These are phyloP conservation scores for Cephonodes hylas DNA, from an alignment of 2,888 invertebrate genomes.

Conservation along the genomic window DNA sequence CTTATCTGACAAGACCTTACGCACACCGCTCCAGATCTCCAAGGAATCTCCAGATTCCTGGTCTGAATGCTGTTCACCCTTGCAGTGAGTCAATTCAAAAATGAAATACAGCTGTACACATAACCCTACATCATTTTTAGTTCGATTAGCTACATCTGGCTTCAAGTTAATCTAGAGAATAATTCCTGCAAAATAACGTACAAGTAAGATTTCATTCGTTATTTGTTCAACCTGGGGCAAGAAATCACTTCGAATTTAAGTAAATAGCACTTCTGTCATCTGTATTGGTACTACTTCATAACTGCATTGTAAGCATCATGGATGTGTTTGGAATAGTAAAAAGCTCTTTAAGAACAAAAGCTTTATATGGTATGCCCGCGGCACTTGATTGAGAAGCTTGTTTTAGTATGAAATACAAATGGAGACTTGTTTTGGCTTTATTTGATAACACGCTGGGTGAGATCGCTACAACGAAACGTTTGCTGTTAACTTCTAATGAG, in stretches of 20 bases:
- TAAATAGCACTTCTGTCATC: too few species aligned
- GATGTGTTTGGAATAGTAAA: not conserved
- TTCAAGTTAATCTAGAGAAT: not conserved
- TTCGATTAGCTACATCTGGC: not conserved
- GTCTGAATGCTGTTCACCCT: not conserved
- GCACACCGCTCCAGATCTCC: too few species aligned
- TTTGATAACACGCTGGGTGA: too few species aligned
- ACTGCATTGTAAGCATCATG: not conserved
- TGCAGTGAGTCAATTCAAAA: not conserved
- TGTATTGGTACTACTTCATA: not conserved
- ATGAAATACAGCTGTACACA: not conserved
- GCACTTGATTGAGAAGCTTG: not conserved
- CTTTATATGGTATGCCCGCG: not conserved
- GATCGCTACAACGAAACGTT: not conserved
- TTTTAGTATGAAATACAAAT: not conserved
- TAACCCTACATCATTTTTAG: not conserved
- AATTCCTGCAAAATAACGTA: too few species aligned
- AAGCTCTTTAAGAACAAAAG: not conserved
- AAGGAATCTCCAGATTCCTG: not conserved
- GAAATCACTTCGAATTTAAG: too few species aligned
- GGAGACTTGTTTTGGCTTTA: too few species aligned
- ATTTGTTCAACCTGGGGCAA: too few species aligned
- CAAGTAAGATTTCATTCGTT: too few species aligned
- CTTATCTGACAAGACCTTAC: too few species aligned
- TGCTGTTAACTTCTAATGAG: too few species aligned